phyloP scores from a whole-genome alignment of 2,888 invertebrate genomes.

The Oxycera nigricornis region DNA sequence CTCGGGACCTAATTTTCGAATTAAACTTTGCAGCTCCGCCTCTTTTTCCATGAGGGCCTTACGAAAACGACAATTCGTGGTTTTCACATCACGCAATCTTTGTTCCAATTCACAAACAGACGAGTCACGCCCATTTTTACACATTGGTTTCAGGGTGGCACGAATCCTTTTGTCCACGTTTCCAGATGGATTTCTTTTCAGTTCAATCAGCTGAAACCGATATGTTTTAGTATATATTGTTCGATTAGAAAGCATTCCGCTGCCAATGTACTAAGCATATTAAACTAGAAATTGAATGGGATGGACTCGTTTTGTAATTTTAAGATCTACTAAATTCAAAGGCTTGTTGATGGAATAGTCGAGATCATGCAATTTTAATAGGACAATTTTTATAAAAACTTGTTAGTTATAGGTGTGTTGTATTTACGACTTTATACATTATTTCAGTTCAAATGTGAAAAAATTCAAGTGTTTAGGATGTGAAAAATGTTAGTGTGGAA shows the following conservation, averaged over 20 bases:
- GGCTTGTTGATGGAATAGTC: too few relatives aligned
- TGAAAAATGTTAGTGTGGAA: too few relatives aligned
- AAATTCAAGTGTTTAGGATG: too few relatives aligned
- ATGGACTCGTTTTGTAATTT: too few relatives aligned
- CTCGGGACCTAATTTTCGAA: conserved; percentile 61
- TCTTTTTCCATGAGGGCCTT: conserved; percentile 86
- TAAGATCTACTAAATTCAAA: too few relatives aligned
- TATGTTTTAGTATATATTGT: conserved; percentile 35
- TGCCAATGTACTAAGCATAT: conserved; percentile 36
- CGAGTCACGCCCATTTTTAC: conserved; percentile 80
- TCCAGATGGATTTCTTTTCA: conserved; percentile 84
- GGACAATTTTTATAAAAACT: too few relatives aligned
- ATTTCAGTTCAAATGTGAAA: too few relatives aligned
- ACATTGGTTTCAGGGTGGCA: conserved; percentile 85
- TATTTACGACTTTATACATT: too few relatives aligned
- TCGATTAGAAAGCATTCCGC: neutral
- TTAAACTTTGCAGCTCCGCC: conserved; percentile 73
- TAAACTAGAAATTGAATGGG: neutral
- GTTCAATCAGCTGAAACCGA: conserved; percentile 78
- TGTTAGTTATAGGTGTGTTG: too few relatives aligned
- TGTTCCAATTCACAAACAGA: conserved; percentile 84
- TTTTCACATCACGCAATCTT: conserved; percentile 81
- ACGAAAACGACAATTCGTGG: conserved; percentile 82
- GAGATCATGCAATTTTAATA: too few relatives aligned
- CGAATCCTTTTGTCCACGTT: conserved; percentile 83